Conservation (phyloP, 2,113 vertebrate species). For the Sinocyclocheilus anshuiensis region DNA sequence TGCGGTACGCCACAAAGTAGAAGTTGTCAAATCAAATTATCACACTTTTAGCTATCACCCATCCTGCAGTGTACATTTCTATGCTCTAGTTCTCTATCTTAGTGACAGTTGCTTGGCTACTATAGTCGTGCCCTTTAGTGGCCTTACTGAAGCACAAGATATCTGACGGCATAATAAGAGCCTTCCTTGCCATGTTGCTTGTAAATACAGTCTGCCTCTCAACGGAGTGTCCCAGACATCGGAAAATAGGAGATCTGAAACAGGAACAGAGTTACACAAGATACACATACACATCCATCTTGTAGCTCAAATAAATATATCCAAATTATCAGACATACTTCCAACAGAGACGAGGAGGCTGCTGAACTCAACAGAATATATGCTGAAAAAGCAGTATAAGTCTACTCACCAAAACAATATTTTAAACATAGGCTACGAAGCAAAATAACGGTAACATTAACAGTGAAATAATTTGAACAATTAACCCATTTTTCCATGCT, state of each 20-base stretch:
- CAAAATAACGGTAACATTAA: not conserved
- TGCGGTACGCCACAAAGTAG: conserved; percentile 10
- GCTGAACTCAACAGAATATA: not conserved
- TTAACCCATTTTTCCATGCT: not conserved
- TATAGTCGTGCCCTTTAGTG: conserved; percentile 7
- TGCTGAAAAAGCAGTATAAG: not conserved
- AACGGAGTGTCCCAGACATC: conserved; percentile 48
- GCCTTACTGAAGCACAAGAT: conserved; percentile 32
- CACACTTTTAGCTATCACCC: conserved; percentile 5
- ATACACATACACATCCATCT: conserved; percentile 25
- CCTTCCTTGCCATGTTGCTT: conserved; percentile 47
- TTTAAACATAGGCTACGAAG: not conserved
- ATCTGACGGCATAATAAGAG: conserved; percentile 35
- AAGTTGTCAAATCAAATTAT: conserved; percentile 25
- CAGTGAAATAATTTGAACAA: not conserved
- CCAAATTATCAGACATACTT: conserved; percentile 21
- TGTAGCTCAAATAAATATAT: conserved; percentile 49
- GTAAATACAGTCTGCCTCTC: conserved; percentile 52
- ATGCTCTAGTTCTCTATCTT: not conserved
- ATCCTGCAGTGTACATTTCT: not conserved
- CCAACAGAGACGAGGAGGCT: not conserved
- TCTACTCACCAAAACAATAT: not conserved
- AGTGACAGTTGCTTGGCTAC: conserved; percentile 32
- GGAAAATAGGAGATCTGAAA: conserved; percentile 56
- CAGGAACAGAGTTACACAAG: conserved; percentile 51